Percentiles rank a stretch among this genome's conserved stretches.
Conservation (phyloP, 2,888 invertebrate species). For the Minunthozetes semirufus region DNA sequence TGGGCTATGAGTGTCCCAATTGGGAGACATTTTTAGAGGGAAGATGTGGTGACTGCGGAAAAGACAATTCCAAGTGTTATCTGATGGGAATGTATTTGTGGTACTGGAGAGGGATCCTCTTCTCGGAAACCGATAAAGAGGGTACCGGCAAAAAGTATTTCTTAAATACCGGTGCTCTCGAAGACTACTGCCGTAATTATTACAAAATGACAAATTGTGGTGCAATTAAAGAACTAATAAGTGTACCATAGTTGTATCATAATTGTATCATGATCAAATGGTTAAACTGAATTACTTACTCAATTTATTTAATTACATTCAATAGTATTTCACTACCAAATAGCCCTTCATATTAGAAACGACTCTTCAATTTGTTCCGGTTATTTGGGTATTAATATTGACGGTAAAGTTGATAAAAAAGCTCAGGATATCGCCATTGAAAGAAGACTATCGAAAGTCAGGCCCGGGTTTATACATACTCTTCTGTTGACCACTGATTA, state of each 20-base stretch:
- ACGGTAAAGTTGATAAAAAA: no score
- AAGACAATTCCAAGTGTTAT: background rate
- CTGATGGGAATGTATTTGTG: background rate
- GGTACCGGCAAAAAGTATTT: background rate
- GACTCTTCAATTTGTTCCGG: background rate
- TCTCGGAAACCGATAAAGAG: background rate
- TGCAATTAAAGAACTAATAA: no score
- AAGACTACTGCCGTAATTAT: background rate
- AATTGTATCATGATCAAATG: no score
- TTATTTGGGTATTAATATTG: no score
- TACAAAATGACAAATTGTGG: no score
- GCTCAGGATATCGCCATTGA: no score
- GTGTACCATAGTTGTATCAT: no score
- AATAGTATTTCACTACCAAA: constrained; percentile 17
- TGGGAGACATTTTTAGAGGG: constrained; percentile 18
- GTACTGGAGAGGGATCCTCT: background rate
- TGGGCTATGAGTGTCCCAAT: background rate
- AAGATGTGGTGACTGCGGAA: background rate
- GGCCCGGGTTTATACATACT: no score
- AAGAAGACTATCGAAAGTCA: no score
- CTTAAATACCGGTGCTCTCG: background rate
- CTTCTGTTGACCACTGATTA: no score
- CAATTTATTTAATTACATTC: no score
- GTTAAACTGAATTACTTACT: no score
- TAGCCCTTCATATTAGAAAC: background rate